Conservation (phyloP, 2,113 vertebrate genomes). For the Rhinichthys klamathensis region DNA sequence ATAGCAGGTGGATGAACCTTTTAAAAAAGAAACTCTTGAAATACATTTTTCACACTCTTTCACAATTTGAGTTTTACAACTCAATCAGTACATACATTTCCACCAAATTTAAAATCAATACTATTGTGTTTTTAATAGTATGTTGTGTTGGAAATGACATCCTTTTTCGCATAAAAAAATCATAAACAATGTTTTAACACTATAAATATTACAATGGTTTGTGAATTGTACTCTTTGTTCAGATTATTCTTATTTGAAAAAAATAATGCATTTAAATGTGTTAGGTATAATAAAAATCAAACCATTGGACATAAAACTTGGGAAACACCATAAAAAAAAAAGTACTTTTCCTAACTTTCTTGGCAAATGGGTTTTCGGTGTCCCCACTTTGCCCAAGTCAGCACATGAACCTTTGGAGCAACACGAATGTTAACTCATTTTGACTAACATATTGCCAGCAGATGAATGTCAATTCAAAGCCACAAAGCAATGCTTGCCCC, state of each 20-base stretch:
- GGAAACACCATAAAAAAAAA: background rate
- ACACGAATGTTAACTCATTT: slow-evolving; percentile 35
- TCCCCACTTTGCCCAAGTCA: background rate
- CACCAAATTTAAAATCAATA: no score
- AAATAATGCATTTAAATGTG: background rate
- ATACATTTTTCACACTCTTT: background rate
- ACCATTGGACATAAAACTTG: background rate
- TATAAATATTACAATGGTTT: background rate
- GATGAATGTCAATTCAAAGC: slow-evolving; percentile 44
- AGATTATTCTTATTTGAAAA: background rate
- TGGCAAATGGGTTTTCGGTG: slow-evolving; percentile 33
- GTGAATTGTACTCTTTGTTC: background rate
- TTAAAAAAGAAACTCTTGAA: background rate
- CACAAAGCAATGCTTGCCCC: slow-evolving; percentile 20
- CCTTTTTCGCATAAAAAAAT: no score
- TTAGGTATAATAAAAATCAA: background rate
- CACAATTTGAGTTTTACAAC: no score
- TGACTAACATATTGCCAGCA: slow-evolving; percentile 48
- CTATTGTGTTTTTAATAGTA: no score
- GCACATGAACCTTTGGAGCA: background rate
- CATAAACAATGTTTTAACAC: no score
- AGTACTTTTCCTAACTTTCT: slow-evolving; percentile 7
- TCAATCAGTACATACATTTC: no score
- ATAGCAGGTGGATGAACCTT: background rate
- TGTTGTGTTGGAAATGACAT: no score